Conservation (phyloP, 2,797 vertebrate species). For the Jordanella pulchra region DNA sequence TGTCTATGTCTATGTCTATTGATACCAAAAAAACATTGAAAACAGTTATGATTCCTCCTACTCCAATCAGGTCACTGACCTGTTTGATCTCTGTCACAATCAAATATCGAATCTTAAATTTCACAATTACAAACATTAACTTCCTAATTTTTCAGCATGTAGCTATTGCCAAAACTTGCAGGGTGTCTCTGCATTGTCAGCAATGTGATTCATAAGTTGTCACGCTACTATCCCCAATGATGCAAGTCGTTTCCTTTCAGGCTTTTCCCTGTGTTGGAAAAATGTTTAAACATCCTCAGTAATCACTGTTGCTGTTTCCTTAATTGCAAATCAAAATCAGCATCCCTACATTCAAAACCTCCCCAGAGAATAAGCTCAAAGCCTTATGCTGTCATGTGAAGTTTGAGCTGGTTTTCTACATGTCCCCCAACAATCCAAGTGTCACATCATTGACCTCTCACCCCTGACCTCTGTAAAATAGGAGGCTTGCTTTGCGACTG, state of each 20-base stretch:
- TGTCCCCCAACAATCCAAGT: constrained; percentile 53
- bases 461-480: constrained; percentile 62
- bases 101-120: constrained; percentile 31
- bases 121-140: constrained; percentile 16
- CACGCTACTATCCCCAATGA: constrained; percentile 52
- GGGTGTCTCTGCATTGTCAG: constrained; percentile 49
- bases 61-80: constrained; percentile 30
- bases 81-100: constrained; percentile 33
- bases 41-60: constrained; percentile 9
- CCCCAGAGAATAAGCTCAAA: constrained; percentile 37
- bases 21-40: constrained; percentile 1
- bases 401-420: constrained; percentile 31
- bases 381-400: constrained; percentile 57
- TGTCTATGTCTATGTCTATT: no score
- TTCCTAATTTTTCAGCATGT: constrained; percentile 28
- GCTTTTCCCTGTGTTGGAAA: constrained; percentile 45
- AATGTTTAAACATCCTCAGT: constrained; percentile 41
- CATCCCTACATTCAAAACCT: constrained; percentile 36
- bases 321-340: constrained; percentile 53
- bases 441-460: constrained; percentile 64
- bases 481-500: constrained; percentile 54
- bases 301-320: constrained; percentile 21
- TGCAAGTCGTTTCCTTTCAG: constrained; percentile 41
- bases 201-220: constrained; percentile 64
- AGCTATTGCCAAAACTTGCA: constrained; percentile 22